A percentile compares a stretch with the other conserved stretches of the same genome.
These are phyloP conservation scores for Grallaria varia DNA, from an alignment of 2,113 vertebrate species.

Conservation along the genomic window DNA sequence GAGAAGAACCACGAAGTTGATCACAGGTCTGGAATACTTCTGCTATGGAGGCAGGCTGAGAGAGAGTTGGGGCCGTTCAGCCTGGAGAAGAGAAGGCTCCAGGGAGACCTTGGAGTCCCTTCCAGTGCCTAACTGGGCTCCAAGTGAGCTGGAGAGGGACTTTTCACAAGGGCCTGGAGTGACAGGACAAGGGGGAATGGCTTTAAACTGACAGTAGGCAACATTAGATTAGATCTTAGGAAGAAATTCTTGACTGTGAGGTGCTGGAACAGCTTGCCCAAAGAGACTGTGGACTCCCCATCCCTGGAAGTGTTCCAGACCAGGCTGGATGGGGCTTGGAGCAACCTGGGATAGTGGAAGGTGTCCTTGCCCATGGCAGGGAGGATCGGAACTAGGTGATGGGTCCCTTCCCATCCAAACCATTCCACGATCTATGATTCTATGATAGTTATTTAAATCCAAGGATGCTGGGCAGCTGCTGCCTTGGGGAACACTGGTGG, in stretches of 20 bases:
- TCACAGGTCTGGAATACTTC: neutral
- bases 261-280: neutral
- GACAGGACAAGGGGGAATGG: neutral
- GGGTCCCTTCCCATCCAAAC: neutral
- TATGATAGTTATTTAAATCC: neutral
- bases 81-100: neutral
- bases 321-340: rapidly evolving
- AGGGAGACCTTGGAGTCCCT: neutral
- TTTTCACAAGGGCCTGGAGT: neutral
- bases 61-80: neutral
- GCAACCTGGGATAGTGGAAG: neutral
- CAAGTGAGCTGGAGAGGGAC: neutral
- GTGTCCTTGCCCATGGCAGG: rapidly evolving
- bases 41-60: neutral
- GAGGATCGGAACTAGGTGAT: neutral
- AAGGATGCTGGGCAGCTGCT: neutral
- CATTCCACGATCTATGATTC: neutral
- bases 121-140: neutral
- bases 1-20: neutral
- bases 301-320: neutral
- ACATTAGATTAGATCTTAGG: neutral
- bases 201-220: neutral
- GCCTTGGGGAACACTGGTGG: neutral
- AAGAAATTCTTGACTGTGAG: neutral
- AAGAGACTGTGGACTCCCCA: neutral